These are phyloP conservation scores for Acanthopagrus latus DNA, from an alignment of 2,797 vertebrate genomes.

Conservation along the genomic window DNA sequence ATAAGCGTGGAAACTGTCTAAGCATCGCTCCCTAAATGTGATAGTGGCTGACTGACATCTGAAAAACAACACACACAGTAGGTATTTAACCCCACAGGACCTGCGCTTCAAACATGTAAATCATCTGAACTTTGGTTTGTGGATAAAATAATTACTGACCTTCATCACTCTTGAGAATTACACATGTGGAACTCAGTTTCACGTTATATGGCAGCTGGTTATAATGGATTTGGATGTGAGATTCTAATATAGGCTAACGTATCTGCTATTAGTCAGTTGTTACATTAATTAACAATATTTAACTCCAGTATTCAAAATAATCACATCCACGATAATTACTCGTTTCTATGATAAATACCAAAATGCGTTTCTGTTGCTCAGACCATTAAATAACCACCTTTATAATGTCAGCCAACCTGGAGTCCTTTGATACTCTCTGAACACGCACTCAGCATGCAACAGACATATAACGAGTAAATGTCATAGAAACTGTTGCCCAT, in stretches of 20 bases:
- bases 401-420: not conserved
- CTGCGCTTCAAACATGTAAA: not conserved
- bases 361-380: not conserved
- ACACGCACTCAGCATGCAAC: not conserved
- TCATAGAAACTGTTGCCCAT: not conserved
- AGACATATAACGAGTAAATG: not conserved
- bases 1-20: not conserved
- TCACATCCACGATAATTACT: not conserved
- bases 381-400: not conserved
- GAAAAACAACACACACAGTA: not conserved
- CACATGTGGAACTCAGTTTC: not conserved
- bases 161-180: not conserved
- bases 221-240: not conserved
- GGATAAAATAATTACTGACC: not conserved
- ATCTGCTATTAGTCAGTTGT: not conserved
- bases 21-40: too few relatives aligned
- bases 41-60: not conserved
- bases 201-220: not conserved
- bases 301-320: not conserved
- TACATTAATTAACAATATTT: not conserved
- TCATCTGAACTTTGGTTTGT: not conserved
- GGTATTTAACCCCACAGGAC: not conserved
- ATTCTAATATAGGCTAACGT: not conserved
- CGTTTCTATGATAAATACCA: not conserved
- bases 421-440: not conserved